A percentile compares a stretch with the other conserved stretches of the same genome.
These are phyloP conservation scores for Botia kubotai DNA, from an alignment of 2,797 vertebrate genomes.

Conservation along the genomic window DNA sequence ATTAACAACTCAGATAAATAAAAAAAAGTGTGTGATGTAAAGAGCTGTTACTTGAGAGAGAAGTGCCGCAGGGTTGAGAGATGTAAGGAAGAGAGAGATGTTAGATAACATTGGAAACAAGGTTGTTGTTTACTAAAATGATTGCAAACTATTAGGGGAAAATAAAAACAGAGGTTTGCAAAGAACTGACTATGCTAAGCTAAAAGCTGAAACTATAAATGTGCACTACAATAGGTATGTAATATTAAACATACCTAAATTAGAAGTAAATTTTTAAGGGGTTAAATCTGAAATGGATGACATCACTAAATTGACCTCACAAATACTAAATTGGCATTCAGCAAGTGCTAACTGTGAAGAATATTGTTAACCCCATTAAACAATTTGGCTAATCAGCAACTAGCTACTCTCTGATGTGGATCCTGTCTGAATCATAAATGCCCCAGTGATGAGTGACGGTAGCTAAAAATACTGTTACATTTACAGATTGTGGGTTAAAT, in stretches of 20 bases:
- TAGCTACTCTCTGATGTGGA: too few relatives aligned
- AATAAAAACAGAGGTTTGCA: neutral
- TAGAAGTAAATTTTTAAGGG: too few relatives aligned
- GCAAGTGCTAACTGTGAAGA: too few relatives aligned
- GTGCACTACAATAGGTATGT: neutral
- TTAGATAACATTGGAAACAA: constrained; percentile 22
- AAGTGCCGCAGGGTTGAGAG: constrained; percentile 4
- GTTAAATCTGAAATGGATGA: neutral
- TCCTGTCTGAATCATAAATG: too few relatives aligned
- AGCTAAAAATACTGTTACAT: too few relatives aligned
- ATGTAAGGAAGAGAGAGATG: constrained; percentile 31
- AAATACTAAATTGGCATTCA: too few relatives aligned
- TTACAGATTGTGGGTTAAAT: too few relatives aligned
- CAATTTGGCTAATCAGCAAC: too few relatives aligned
- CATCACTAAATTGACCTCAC: too few relatives aligned
- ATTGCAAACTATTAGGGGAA: constrained; percentile 4
- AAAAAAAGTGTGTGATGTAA: neutral
- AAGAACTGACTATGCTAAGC: too few relatives aligned
- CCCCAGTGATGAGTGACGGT: too few relatives aligned
- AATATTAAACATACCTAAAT: neutral
- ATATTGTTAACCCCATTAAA: too few relatives aligned
- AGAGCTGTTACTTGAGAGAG: constrained; percentile 2
- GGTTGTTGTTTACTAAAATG: constrained; percentile 34
- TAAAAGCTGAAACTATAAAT: neutral
- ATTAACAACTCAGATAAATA: constrained; percentile 40